Conservation (phyloP, 2,113 vertebrate genomes). For the Nothoprocta pentlandii region DNA sequence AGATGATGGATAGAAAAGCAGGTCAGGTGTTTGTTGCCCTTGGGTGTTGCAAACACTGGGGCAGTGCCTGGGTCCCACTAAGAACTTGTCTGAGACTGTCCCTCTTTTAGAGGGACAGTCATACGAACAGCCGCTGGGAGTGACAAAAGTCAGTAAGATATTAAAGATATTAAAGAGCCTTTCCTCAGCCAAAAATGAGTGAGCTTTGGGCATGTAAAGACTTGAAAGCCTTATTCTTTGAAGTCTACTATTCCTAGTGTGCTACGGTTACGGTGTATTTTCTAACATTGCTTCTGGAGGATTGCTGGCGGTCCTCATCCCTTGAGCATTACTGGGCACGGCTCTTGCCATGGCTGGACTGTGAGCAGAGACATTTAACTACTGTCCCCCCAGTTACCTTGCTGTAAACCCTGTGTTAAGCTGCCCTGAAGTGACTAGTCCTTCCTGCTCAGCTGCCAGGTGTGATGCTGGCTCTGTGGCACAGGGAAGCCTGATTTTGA, state of each 20-base stretch:
- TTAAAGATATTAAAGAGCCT: not conserved
- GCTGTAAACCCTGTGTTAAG: not conserved
- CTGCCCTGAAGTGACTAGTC: accelerated
- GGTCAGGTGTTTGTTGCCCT: not conserved
- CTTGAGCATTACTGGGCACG: not conserved
- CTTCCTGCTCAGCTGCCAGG: not conserved
- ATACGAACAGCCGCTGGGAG: not conserved
- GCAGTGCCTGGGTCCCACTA: not conserved
- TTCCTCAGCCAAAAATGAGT: not conserved
- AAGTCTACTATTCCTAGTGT: not conserved
- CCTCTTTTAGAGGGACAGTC: not conserved
- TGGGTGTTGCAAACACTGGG: not conserved
- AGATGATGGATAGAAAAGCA: not conserved
- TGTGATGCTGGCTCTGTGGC: not conserved
- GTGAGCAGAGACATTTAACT: not conserved
- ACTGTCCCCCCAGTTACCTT: not conserved
- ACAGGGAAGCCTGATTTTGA: not conserved
- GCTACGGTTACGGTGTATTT: not conserved
- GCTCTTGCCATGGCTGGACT: not conserved
- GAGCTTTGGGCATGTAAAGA: not conserved
- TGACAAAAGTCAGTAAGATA: not conserved
- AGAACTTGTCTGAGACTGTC: not conserved
- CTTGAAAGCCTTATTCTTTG: not conserved
- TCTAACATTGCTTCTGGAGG: not conserved
- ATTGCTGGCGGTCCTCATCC: not conserved